Evolutionary conservation across 2,888 invertebrate genomes (phyloP).

Genomic region (Zaprionus bogoriensis): DNA sequence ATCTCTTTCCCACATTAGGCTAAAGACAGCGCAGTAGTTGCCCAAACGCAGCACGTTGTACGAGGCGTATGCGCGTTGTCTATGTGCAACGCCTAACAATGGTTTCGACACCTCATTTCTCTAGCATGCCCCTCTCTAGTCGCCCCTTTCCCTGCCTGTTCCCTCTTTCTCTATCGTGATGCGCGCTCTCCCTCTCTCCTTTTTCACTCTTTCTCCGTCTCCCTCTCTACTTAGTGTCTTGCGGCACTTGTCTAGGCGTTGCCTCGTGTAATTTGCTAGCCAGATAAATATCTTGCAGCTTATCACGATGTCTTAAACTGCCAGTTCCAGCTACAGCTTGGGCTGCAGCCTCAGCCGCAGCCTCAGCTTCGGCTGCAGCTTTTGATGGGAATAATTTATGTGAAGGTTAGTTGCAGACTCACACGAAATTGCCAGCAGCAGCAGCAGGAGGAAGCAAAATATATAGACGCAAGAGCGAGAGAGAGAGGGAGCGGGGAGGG

Average conservation of each 20-base stretch:
- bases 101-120: conserved; percentile 72
- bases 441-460: not conserved
- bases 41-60: conserved; percentile 44
- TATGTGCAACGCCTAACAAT: conserved; percentile 56
- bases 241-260: conserved; percentile 67
- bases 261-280: conserved; percentile 74
- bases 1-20: not conserved
- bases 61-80: conserved; percentile 54
- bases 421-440: conserved; percentile 59
- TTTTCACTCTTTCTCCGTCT: not conserved
- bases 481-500: not conserved
- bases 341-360: conserved; percentile 6
- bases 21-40: not conserved
- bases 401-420: conserved; percentile 73
- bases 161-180: not conserved
- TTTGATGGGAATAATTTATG: conserved; percentile 75
- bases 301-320: conserved; percentile 76
- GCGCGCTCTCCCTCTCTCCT: not conserved
- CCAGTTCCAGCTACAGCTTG: conserved; percentile 39
- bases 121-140: conserved; percentile 40
- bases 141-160: not conserved
- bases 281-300: conserved; percentile 73
- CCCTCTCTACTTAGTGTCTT: too few species aligned
- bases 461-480: too few species aligned
- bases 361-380: conserved; percentile 42